Percentiles rank a stretch among this genome's conserved stretches.
Conservation (phyloP, 2,113 vertebrate genomes). For the Periophthalmodon schlosseri region DNA sequence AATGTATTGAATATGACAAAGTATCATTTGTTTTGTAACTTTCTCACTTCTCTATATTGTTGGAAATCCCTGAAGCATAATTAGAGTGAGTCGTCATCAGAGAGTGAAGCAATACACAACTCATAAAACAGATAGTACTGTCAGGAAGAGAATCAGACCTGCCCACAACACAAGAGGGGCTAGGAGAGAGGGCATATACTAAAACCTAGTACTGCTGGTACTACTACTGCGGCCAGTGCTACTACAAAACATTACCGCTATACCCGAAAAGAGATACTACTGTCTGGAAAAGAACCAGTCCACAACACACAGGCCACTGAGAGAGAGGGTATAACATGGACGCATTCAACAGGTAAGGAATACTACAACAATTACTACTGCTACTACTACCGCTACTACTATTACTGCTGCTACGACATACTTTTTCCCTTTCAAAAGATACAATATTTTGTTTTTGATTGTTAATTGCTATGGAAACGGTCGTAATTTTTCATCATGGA, state of each 20-base stretch:
- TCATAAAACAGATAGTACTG: background rate
- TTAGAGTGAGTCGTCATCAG: background rate
- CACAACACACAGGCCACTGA: background rate
- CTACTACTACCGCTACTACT: background rate
- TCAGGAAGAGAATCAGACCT: conserved; percentile 4
- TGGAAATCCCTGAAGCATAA: background rate
- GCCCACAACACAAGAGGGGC: background rate
- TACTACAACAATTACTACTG: too few relatives aligned
- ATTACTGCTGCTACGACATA: background rate
- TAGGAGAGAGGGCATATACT: too few relatives aligned
- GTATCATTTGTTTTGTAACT: background rate
- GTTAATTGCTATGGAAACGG: too few relatives aligned
- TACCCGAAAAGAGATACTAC: background rate
- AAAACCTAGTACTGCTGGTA: too few relatives aligned
- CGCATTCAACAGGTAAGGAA: background rate
- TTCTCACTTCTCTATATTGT: background rate
- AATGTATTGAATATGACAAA: background rate
- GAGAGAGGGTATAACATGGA: background rate
- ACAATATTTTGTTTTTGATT: too few relatives aligned
- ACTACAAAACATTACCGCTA: too few relatives aligned
- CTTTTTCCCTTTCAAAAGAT: too few relatives aligned
- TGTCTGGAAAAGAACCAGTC: background rate
- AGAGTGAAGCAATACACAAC: background rate
- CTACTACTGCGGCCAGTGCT: too few relatives aligned
- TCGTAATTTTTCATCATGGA: too few relatives aligned